A percentile compares a stretch with the other conserved stretches of the same genome.
These are phyloP conservation scores for Gobiocypris rarus DNA, from an alignment of 2,113 vertebrate genomes.

Conservation along the genomic window DNA sequence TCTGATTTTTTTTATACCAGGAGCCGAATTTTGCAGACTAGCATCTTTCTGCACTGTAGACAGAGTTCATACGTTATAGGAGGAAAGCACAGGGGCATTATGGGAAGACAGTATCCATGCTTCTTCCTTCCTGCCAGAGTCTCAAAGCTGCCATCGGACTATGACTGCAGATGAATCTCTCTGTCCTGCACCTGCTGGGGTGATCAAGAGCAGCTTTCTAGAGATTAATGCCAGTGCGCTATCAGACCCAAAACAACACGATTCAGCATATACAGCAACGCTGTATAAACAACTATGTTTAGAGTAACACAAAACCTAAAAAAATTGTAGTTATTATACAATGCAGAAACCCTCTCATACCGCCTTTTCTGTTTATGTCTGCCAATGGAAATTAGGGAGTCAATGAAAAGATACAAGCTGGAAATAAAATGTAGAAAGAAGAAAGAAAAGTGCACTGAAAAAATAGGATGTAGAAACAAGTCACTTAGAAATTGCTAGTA, in stretches of 20 bases:
- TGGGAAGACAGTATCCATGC: slow-evolving; percentile 34
- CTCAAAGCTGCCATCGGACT: slow-evolving; percentile 35
- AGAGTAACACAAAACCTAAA: background rate
- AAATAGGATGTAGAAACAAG: background rate
- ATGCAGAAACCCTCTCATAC: background rate
- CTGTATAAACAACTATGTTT: background rate
- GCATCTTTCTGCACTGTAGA: slow-evolving; percentile 39
- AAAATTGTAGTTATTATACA: background rate
- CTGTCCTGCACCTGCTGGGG: slow-evolving; percentile 38
- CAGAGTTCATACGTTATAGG: slow-evolving; percentile 22
- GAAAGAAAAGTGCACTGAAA: background rate
- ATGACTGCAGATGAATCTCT: slow-evolving; percentile 27
- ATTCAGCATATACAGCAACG: background rate
- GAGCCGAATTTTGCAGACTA: slow-evolving; percentile 28
- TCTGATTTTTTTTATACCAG: background rate
- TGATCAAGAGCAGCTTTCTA: slow-evolving; percentile 35
- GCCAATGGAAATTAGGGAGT: background rate
- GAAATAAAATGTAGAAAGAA: slow-evolving; percentile 46
- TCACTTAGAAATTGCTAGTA: no score
- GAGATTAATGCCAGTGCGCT: slow-evolving; percentile 27
- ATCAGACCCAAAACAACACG: background rate
- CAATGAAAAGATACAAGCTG: slow-evolving; percentile 1
- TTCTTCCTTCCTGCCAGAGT: slow-evolving; percentile 36
- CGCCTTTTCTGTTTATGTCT: background rate
- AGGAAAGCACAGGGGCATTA: slow-evolving; percentile 32